Percentiles rank a stretch among this genome's conserved stretches.
These are phyloP conservation scores for Gryon sp. DNA, from an alignment of 1,140 invertebrate species.

Conservation along the genomic window DNA sequence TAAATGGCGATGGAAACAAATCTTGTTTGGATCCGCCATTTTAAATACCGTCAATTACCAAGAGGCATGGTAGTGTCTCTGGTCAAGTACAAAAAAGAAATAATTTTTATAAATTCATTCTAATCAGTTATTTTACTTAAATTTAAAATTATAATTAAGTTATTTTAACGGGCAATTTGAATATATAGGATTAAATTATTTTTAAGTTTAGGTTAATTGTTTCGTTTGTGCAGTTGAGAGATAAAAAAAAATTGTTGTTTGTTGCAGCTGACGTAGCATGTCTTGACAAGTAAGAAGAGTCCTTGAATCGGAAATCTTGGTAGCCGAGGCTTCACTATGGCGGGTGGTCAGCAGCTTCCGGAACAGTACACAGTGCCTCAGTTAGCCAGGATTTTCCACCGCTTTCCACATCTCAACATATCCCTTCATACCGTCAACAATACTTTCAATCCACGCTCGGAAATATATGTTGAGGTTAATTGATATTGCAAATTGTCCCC, in stretches of 20 bases:
- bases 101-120: no score
- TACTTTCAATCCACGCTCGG: conserved; percentile 92
- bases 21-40: no score
- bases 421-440: conserved; percentile 92
- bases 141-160: no score
- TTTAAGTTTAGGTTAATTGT: background rate
- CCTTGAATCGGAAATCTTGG: conserved; percentile 72
- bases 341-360: conserved; percentile 80
- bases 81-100: no score
- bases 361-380: conserved; percentile 89
- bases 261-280: conserved; percentile 76
- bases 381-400: conserved; percentile 91
- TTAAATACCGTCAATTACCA: no score
- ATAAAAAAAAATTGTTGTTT: conserved; percentile 38
- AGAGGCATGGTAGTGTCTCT: no score
- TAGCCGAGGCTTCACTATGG: conserved; percentile 76
- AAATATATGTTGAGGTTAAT: conserved; percentile 93
- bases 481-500: no score
- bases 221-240: no score
- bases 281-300: conserved; percentile 77
- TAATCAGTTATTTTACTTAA: no score
- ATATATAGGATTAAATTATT: no score
- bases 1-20: no score
- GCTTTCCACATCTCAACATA: conserved; percentile 92
- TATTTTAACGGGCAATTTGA: no score